Base-by-base conservation (phyloP, 2,113 vertebrate genomes). In the Laterallus jamaicensis region DNA sequence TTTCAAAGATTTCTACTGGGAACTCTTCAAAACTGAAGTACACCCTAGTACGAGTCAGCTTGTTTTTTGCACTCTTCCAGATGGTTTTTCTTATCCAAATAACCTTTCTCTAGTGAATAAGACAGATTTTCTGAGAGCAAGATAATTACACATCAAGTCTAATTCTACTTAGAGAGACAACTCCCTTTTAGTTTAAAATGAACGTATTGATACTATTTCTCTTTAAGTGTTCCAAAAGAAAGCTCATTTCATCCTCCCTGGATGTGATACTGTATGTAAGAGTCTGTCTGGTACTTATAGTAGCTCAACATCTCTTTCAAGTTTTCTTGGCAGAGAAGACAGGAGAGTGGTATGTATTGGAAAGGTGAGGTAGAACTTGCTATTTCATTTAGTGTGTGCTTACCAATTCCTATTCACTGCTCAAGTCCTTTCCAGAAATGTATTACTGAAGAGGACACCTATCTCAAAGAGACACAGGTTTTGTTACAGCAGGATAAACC, bases 21-120 rank as follows among this genome's bases (percentile, higher is more conserved):
- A 97, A 26, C 74, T 83, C 94, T 97, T 96, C 90, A 92, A 73
- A 97, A 91, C 54, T 95, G 64, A 93, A 94, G 86, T 69, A 69
- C 35, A 71, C 24, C 42, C 31, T 79, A 42, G 83, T 92, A 94
- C 4, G 1, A 86, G 87, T 95, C 93, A 95, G 75, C 69, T 69
- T 94, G 64, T 21, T 28, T 92, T 96, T 59, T 95, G 86, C 96
- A 73, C 74, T 93, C 50, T 59, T 97, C 80, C 95, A 95, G 95
- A 95, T 96, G 95, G 70, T 95, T 95, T 93, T 94, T 75, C 86
- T 94, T 89, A 60, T 85, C 91, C 91, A 95, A 96, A 96, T 90
- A 96, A 96, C 77, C 54, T 93, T 95, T 54, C 71, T 92, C 54
- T 52, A 76, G 82, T 95, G 95, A 97, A 94, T 89, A 78, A 91